Evolutionary conservation across 2,797 vertebrate species (phyloP).

Genomic region (Threskiornis aethiopicus): DNA sequence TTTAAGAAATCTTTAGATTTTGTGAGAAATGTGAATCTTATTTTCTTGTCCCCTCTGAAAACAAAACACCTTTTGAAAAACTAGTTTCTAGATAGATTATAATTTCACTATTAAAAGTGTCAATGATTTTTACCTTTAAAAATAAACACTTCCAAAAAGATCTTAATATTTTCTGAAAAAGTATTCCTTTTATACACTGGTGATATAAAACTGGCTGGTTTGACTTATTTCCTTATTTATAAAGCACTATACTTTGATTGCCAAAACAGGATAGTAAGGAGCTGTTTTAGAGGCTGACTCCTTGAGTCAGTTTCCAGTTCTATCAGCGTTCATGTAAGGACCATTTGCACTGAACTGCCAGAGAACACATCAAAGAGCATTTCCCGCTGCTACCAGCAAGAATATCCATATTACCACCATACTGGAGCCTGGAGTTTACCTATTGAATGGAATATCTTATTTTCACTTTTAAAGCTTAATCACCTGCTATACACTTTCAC

Average conservation of each 20-base stretch:
- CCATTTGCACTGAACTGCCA: slow-evolving; percentile 4
- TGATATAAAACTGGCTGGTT: background rate
- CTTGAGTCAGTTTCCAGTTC: background rate
- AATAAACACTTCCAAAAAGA: background rate
- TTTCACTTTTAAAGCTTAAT: background rate
- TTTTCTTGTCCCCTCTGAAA: background rate
- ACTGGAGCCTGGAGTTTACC: background rate
- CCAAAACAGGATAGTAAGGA: background rate
- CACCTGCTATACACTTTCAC: background rate
- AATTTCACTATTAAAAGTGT: background rate
- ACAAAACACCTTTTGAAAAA: background rate
- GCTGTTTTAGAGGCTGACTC: background rate
- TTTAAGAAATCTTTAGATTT: background rate
- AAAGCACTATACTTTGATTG: background rate
- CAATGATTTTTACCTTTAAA: background rate
- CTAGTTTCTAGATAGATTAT: background rate
- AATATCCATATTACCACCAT: background rate
- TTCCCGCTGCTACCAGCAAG: background rate
- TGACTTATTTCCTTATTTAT: background rate
- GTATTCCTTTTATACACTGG: background rate
- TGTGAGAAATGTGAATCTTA: background rate
- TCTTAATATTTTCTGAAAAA: background rate
- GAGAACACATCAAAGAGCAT: background rate
- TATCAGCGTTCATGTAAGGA: background rate
- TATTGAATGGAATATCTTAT: background rate